Base-by-base conservation (phyloP, 2,797 vertebrate genomes). In the Pseudocheirus occidentalis region DNA sequence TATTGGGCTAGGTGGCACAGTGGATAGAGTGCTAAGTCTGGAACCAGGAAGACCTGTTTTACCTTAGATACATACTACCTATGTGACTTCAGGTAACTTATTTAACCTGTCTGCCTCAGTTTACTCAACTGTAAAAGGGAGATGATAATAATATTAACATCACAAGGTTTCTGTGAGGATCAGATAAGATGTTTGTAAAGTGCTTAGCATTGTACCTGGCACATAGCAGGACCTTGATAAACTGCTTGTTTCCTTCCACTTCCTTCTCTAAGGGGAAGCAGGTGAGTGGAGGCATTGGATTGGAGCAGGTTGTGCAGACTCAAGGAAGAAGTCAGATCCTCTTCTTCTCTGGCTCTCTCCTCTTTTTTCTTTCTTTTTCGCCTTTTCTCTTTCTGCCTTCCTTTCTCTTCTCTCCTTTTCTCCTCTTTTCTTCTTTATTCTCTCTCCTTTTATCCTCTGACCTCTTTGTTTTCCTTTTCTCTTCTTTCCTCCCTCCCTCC, bases 401-500 rank as follows among this genome's bases (percentile, higher is more conserved):
- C 5, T 81, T 81, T 81, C 18, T 40, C 66, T 40, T 81, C 66
- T 40, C n/a, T 46, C 16, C 66, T 40, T 18, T 73, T 59, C 29
- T 59, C 58, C 27, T 4, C 12, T 59, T 59, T 31, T 11, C 12
- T 2, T 31, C 58, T 59, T 59, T 59, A 59, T 73, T 73, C 18
- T 40, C 18, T 46, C 16, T 40, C 18, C n/a, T 46, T 9, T 81
- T 46, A 18, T 73, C 58, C 28, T 59, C 28, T 59, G 58, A 9
- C 27, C 28, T 59, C 11, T 29, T 1, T 21, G 7, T 59, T 59
- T n/a, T 10, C 7, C 7, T 24, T 40, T 40, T 2, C 28, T 29
- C 9, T 40, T 1, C 21, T 16, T 21, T 18, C 18, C 6, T 9
- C 18, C 2, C 18, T 9, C 0, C 6, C 2, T 24, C 7, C n/a